These are phyloP conservation scores for Scaptodrosophila latifasciaeformis DNA, from an alignment of 2,888 invertebrate species.

Conservation along the genomic window DNA sequence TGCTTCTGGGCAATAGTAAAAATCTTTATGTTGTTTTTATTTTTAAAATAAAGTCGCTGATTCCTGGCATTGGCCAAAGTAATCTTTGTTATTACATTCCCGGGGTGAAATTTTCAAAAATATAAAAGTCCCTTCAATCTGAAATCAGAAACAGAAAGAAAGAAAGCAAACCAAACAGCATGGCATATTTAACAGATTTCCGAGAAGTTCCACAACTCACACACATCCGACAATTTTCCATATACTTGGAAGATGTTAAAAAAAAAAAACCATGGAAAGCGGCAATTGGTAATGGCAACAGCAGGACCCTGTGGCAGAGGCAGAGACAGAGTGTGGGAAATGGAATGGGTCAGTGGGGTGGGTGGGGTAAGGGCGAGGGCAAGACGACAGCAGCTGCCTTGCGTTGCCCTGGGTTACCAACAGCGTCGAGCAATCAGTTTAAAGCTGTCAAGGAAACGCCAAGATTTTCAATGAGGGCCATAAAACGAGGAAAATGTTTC, in stretches of 20 bases:
- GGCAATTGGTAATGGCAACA: neutral
- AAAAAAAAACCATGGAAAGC: neutral
- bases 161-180: too few relatives aligned
- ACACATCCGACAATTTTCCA: too few relatives aligned
- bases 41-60: slow-evolving; percentile 14
- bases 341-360: slow-evolving; percentile 13
- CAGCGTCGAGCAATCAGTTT: slow-evolving; percentile 55
- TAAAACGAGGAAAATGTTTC: slow-evolving; percentile 45
- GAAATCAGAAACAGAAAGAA: too few relatives aligned
- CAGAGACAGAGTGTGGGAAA: slow-evolving; percentile 5
- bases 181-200: slow-evolving; percentile 61
- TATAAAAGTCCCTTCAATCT: too few relatives aligned
- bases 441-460: slow-evolving; percentile 49
- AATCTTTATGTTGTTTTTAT: neutral
- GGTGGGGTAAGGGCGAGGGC: slow-evolving; percentile 6
- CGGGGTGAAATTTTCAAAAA: slow-evolving; percentile 38
- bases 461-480: slow-evolving; percentile 45
- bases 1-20: too few relatives aligned
- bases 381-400: slow-evolving; percentile 17
- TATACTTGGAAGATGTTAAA: neutral
- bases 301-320: neutral
- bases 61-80: slow-evolving; percentile 42
- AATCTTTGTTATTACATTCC: slow-evolving; percentile 48
- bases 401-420: slow-evolving; percentile 39
- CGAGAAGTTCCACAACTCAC: slow-evolving; percentile 36